phyloP scores from a whole-genome alignment of 2,888 invertebrate genomes.

The Parasteatoda lunata region DNA sequence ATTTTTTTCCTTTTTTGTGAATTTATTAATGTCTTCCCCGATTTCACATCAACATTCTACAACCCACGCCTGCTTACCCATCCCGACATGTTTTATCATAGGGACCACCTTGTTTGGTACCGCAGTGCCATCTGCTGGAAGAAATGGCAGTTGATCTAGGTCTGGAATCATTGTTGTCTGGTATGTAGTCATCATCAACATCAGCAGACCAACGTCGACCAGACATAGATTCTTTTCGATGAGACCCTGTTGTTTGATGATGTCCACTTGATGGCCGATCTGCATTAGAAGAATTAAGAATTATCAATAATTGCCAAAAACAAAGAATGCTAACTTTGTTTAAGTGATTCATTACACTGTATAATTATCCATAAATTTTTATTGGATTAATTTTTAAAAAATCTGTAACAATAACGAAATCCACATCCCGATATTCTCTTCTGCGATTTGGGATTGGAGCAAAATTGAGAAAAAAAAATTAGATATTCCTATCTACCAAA shows the following conservation, averaged over 20 bases:
- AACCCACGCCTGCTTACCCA: slow-evolving; percentile 66
- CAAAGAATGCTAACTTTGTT: too few species aligned
- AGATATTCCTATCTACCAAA: too few species aligned
- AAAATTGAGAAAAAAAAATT: too few species aligned
- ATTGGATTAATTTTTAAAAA: too few species aligned
- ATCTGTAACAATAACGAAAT: too few species aligned
- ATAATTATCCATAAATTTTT: too few species aligned
- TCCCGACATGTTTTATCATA: slow-evolving; percentile 68
- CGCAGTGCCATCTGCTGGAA: slow-evolving; percentile 65
- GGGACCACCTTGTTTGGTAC: slow-evolving; percentile 69
- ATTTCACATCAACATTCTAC: slow-evolving; percentile 27
- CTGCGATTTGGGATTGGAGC: too few species aligned
- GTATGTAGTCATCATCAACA: slow-evolving; percentile 56
- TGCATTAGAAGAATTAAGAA: not conserved
- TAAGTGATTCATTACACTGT: too few species aligned
- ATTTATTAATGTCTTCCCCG: not conserved
- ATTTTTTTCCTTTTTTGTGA: not conserved
- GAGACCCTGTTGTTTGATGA: slow-evolving; percentile 53
- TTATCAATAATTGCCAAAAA: not conserved
- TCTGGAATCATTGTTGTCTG: slow-evolving; percentile 47
- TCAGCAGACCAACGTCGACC: slow-evolving; percentile 64
- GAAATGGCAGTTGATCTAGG: slow-evolving; percentile 56
- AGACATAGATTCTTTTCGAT: slow-evolving; percentile 51
- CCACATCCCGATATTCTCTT: too few species aligned
- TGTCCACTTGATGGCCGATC: slow-evolving; percentile 55